Base-by-base conservation (phyloP, 2,888 invertebrate genomes). In the Carcina quercana region DNA sequence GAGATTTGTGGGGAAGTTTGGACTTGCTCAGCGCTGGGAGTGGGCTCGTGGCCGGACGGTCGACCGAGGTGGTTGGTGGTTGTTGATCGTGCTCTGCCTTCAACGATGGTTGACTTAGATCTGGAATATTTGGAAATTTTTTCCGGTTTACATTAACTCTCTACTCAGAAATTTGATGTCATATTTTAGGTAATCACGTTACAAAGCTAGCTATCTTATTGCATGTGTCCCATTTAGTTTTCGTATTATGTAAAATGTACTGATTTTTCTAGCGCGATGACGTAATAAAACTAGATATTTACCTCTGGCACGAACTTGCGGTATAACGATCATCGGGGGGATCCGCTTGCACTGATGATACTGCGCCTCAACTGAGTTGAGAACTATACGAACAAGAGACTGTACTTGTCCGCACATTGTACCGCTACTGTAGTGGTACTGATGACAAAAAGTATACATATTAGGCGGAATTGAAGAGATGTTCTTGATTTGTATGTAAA, bases 311-410 rank as follows among this genome's bases (percentile, higher is more conserved):
- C 89, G 24, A 0, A 32, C 35, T 25, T 89, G 88, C 34, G 88
- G 89, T 62, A 92, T 90, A 75, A 94, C 87, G 26, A 94, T 86
- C 47, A 94, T 89, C 5, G 93, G 91, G 26, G 94, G 94, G 38
- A 95, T 91, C 46, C 93, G 87, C 61, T 91, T 90, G 73, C 98
- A 98, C 39, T 91, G 91, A 74, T 98, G 98, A 63, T 95, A 92
- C 66, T 96, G 96, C 4, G 92, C 90, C 64, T 96, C 94, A 42
- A 99, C 82, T 0, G 97, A 96, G 72, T 96, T 96, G 37, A 98
- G 86, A 10, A 97, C 93, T 48, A 98, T 93, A 46, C 92, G 89
- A 31, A 98, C 91, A 42, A 97, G 84, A 1, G 92, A 87, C 59
- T 93, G 92, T 30, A 95, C 86, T 54, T 93, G 90, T 5, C 76